Base-by-base conservation (phyloP, 2,888 invertebrate genomes). In the Parnassius orleans region DNA sequence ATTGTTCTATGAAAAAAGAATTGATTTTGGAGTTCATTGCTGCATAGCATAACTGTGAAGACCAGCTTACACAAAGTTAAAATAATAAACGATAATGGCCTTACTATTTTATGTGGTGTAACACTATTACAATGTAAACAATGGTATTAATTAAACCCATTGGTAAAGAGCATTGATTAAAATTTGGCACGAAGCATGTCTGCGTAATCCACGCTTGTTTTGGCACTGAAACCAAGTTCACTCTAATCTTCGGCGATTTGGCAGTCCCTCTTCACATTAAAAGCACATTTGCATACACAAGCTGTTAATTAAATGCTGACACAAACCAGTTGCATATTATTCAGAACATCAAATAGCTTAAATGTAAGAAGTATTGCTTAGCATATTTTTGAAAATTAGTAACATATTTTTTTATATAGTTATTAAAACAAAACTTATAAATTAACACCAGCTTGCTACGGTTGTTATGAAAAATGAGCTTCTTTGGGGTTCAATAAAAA, bases 161-260 rank as follows among this genome's bases (percentile, higher is more conserved):
- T 52, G n/a, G 33, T 53, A 54, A 54, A 60, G 53, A 43, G 46
- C 46, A 61, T 61, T 56, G 61, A 61, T 57, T 56, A 61, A 61
- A 61, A 61, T 57, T 61, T 61, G 61, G 61, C 61, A 61, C 61
- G 41, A 42, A 41, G 46, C 41, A 24, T 48, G 61, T 47, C 47
- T 47, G 57, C 53, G 47, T 61, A 48, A 47, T 53, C 42, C 48
- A 47, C 57, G 57, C 48, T 57, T 61, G 53, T 53, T 48, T 61
- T 61, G 61, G 61, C 61, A 61, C 53, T 57, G 24, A 15, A 12
- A 48, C 57, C 53, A 53, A 61, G 61, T 61, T 57, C 53, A n/a
- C 42, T 53, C 53, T 61, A 61, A 61, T 61, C 61, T 61, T 61
- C 53, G 57, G 19, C 57, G 47, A 61, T 61, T 61, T 61, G 61